Evolutionary conservation across 64 coral and sea anemone species (phyloP).

Genomic region (Orbicella faveolata): DNA sequence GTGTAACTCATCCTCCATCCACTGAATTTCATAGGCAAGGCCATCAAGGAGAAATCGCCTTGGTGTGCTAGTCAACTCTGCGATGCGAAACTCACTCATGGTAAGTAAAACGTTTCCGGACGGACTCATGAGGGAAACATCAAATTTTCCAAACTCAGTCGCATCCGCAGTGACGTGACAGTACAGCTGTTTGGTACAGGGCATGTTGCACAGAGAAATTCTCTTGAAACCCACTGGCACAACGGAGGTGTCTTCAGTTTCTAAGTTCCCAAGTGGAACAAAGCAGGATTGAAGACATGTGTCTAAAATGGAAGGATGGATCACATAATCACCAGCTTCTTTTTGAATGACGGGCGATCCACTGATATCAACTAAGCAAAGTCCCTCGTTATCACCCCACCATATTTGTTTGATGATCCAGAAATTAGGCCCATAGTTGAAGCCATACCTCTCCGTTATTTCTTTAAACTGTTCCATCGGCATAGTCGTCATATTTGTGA

Average conservation of each 20-base stretch:
- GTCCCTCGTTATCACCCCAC: neutral
- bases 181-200: neutral
- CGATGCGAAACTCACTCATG: slow-evolving; percentile 18
- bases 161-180: slow-evolving; percentile 19
- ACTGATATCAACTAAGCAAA: neutral
- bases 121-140: slow-evolving; percentile 22
- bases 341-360: too few species aligned
- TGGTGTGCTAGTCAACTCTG: slow-evolving; percentile 14
- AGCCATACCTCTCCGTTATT: slow-evolving; percentile 23
- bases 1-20: slow-evolving; percentile 13
- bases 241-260: neutral
- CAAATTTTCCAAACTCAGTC: neutral
- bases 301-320: slow-evolving; percentile 69
- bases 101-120: slow-evolving; percentile 12
- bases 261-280: neutral
- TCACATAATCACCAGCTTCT: neutral
- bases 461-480: slow-evolving; percentile 15
- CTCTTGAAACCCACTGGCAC: slow-evolving; percentile 38
- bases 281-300: slow-evolving; percentile 70
- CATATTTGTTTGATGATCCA: slow-evolving; percentile 22
- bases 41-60: neutral
- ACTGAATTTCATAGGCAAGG: slow-evolving; percentile 31
- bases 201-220: neutral
- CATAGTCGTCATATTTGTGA: slow-evolving; percentile 13
- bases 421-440: slow-evolving; percentile 45